Percentiles rank a stretch among this genome's conserved stretches.
Conservation (phyloP, 2,113 vertebrate species). For the Oophaga pumilio region DNA sequence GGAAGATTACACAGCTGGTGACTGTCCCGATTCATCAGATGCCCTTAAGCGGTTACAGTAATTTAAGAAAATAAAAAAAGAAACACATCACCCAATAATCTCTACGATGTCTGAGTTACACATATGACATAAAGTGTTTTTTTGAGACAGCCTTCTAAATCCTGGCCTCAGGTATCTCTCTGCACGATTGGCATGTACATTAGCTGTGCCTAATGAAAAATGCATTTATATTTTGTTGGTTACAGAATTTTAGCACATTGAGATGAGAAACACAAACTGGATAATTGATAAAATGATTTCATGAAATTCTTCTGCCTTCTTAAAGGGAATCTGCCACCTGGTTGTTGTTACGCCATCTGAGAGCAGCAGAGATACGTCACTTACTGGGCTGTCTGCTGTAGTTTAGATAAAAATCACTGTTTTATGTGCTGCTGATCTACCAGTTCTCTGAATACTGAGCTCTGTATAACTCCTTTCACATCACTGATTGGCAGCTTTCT, state of each 20-base stretch:
- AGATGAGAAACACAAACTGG: not conserved
- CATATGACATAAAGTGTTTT: not conserved
- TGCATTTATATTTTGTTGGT: not conserved
- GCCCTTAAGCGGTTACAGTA: not conserved
- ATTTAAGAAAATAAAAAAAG: not conserved
- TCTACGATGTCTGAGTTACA: not conserved
- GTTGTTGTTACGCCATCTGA: too few relatives aligned
- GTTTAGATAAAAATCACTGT: too few relatives aligned
- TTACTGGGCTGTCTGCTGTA: too few relatives aligned
- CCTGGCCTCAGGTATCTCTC: not conserved
- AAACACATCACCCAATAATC: not conserved
- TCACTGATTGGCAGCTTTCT: too few relatives aligned
- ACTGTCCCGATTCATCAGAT: not conserved
- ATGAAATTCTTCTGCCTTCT: not conserved
- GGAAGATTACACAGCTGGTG: not conserved
- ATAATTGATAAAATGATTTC: not conserved
- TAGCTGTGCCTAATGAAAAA: not conserved
- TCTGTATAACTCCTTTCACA: too few relatives aligned
- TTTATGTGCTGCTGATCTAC: too few relatives aligned
- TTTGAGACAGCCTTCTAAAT: not conserved
- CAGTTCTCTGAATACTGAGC: too few relatives aligned
- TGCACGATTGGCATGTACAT: not conserved
- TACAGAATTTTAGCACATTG: not conserved
- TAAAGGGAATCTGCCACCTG: not conserved
- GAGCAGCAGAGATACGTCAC: too few relatives aligned